Evolutionary conservation across 2,113 vertebrate species (phyloP).

Genomic region (Xerus inauris): DNA sequence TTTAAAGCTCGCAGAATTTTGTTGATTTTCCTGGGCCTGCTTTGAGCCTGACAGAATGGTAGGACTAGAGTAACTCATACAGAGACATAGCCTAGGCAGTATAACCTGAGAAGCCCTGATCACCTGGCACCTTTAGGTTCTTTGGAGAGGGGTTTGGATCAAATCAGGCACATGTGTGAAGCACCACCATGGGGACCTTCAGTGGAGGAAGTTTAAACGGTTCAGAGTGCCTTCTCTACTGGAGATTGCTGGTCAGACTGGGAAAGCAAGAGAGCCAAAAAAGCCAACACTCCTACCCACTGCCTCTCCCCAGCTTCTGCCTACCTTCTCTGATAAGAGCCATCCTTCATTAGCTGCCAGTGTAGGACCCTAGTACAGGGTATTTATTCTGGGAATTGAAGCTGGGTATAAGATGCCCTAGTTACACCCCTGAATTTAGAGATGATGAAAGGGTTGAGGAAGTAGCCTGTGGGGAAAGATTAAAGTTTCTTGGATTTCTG

Average conservation of each 20-base stretch:
- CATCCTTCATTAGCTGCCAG: not conserved
- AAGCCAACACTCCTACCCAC: not conserved
- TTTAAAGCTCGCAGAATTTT: constrained; percentile 25
- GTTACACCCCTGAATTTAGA: constrained; percentile 45
- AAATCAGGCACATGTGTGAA: not conserved
- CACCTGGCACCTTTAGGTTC: not conserved
- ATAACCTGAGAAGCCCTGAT: not conserved
- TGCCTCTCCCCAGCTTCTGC: not conserved
- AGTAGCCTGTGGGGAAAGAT: constrained; percentile 49
- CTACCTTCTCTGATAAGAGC: not conserved
- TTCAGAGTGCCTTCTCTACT: not conserved
- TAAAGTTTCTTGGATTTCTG: constrained; percentile 38
- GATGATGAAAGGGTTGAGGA: constrained; percentile 68
- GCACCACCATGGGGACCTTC: not conserved
- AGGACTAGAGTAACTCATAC: not conserved
- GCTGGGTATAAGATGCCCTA: not conserved
- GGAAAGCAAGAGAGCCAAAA: not conserved
- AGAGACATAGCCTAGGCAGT: not conserved
- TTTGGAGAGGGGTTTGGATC: not conserved
- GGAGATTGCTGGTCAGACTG: not conserved
- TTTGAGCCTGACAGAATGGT: not conserved
- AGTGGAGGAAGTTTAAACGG: too few species aligned
- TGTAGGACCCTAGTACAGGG: not conserved
- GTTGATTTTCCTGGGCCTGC: not conserved
- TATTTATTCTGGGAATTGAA: constrained; percentile 48